Percentiles rank a stretch among this genome's conserved stretches.
These are phyloP conservation scores for Xiphorhynchus erythropygius DNA, from an alignment of 2,797 vertebrate genomes.

Conservation along the genomic window DNA sequence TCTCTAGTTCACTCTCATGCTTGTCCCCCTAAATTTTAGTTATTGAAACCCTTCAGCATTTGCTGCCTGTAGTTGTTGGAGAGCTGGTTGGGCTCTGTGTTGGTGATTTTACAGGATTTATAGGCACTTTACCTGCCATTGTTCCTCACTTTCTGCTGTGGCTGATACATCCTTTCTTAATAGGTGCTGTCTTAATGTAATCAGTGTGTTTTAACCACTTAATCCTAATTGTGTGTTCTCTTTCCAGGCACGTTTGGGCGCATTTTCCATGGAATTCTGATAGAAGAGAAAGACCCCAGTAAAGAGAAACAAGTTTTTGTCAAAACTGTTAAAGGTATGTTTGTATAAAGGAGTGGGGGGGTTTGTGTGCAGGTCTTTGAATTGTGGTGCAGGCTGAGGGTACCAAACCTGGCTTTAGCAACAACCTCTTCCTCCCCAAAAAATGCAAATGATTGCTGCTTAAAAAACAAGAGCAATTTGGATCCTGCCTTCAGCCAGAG, in stretches of 20 bases:
- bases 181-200: background rate
- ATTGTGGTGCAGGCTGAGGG: background rate
- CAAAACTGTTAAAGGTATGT: slow-evolving; percentile 96
- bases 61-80: background rate
- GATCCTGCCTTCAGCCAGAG: background rate
- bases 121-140: background rate
- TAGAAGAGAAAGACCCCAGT: slow-evolving; percentile 96
- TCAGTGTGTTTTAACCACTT: background rate
- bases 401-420: background rate
- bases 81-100: background rate
- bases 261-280: slow-evolving; percentile 93
- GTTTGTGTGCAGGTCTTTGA: background rate
- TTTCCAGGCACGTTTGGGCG: slow-evolving; percentile 94
- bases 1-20: background rate
- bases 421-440: background rate
- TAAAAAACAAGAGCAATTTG: background rate
- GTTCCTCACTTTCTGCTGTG: background rate
- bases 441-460: background rate
- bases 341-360: background rate
- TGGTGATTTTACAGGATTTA: background rate
- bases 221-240: background rate
- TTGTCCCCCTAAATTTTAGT: background rate
- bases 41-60: background rate
- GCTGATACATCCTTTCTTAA: background rate
- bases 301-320: slow-evolving; percentile 96